Conservation (phyloP, 1,140 invertebrate species). For the Lethrus apterus region DNA sequence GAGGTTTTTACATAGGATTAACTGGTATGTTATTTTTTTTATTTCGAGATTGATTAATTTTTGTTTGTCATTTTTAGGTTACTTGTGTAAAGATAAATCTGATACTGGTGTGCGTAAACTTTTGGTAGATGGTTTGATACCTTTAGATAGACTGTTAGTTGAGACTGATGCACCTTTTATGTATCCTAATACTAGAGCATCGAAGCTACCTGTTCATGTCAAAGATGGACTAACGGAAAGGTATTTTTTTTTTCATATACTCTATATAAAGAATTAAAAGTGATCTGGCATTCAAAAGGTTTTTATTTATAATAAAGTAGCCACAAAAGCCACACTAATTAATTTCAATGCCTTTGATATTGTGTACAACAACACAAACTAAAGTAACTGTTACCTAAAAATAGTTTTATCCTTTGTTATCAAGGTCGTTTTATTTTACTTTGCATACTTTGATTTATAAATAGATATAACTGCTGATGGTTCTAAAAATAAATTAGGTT, state of each 20-base stretch:
- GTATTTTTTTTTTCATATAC: constrained; percentile 48
- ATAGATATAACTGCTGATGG: no score
- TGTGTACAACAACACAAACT: no score
- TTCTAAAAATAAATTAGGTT: no score
- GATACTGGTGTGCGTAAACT: constrained; percentile 80
- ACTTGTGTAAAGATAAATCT: constrained; percentile 90
- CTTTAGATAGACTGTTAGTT: constrained; percentile 76
- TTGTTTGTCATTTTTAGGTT: constrained; percentile 51
- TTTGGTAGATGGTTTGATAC: constrained; percentile 70
- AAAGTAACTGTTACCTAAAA: no score
- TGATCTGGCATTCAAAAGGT: no score
- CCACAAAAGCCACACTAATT: no score
- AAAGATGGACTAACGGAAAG: constrained; percentile 82
- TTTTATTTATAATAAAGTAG: no score
- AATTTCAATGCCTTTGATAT: no score
- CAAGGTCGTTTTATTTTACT: no score
- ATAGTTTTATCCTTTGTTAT: no score
- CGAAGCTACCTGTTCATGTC: constrained; percentile 78
- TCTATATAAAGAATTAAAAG: no score
- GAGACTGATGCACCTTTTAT: constrained; percentile 94
- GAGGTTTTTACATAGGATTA: constrained; percentile 81
- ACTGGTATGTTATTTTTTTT: constrained; percentile 50
- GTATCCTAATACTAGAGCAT: constrained; percentile 91
- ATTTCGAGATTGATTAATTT: neutral
- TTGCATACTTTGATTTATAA: no score